Base-by-base conservation (phyloP, 2,888 invertebrate genomes). In the Megamerina dolium region DNA sequence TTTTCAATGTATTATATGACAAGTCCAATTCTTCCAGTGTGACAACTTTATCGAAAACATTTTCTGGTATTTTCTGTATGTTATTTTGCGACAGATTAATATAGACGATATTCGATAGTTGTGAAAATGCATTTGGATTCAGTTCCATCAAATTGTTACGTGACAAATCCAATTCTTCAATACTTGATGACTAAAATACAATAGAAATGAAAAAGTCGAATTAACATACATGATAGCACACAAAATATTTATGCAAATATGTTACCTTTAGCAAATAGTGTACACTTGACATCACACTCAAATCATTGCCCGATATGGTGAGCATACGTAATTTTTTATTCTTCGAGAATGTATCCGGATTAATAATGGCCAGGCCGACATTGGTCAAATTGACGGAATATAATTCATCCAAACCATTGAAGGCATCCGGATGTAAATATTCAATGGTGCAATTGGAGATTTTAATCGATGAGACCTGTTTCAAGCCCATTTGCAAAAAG, bases 1-100 rank as follows among this genome's bases (percentile, higher is more conserved):
- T 75, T 50, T 73, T 75, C 21, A 88, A 75, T 5, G 76, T 73
- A 61, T 88, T 88, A 52, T 81, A 77, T 14, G 85, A 82, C 8
- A 88, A 70, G 59, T 85, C 83, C 20, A 88, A 67, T 58, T 86
- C 85, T 61, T 83, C 81, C 41, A 88, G 75, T 36, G 79, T 77
- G 10, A 78, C 72, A 18, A 83, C 70, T 17, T 76, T 74, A 45
- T 78, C 77, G 66, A 87, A 86, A 4, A 72, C 50, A 6, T 55
- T 57, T 18, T 59, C 60, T 13, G 72, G 73, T 6, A 72, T 57
- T 37, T 77, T 75, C 37, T 75, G 76, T 37, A 88, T 68, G 41
- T 76, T 75, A 59, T 88, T 88, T 41, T 80, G 78, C 21, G 80
- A 78, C 45, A 87, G 70, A 59, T 82, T 84, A 37, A 85, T 74